Base-by-base conservation (phyloP, 2,888 invertebrate species). In the Pilophorus perplexus region DNA sequence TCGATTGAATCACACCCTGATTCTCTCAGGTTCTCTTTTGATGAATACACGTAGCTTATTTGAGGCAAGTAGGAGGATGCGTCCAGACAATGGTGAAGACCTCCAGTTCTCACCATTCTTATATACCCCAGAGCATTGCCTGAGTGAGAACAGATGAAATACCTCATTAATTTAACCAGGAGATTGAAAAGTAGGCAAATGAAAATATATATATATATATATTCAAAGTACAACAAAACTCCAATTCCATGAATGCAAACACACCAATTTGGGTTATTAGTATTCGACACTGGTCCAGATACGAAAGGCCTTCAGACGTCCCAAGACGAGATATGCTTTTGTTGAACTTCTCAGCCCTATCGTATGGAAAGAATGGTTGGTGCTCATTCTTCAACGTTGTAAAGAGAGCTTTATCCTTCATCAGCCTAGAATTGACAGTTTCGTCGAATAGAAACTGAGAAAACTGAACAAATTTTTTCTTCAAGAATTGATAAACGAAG, bases 361-460 rank as follows among this genome's bases (percentile, higher is more conserved):
- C 93, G 76, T 90, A 96, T 0, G 89, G 86, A 78, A 89, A 90
- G 77, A 85, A 87, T 72, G 86, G 85, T 72, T 84, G 83, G 70
- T 83, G 80, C 48, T 82, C 79, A 68, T 77, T 79, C 73, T 85
- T 84, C 73, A 84, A 85, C 74, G 95, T 94, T 69, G 86, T 84
- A 74, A 94, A 90, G 75, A 84, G 86, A 72, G 90, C 84, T 69
- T 90, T 81, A 76, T 96, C 96, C 78, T 94, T 93, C 71, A 93
- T 84, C 2, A 99, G 81, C 66, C 94, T 84, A 0, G 96, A 95
- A 77, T 97, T 96, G 55, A 99, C 95, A 74, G 95, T 95, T 77
- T 99, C 99, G 76, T 98, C 97, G 75, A 90, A 97, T 78, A 99
- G 85, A 76, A 98, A 98, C 77, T 97, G 96, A 0, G 97, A 97